Evolutionary conservation across 1,140 invertebrate species (phyloP).

Genomic region (Platyscapa corneri): DNA sequence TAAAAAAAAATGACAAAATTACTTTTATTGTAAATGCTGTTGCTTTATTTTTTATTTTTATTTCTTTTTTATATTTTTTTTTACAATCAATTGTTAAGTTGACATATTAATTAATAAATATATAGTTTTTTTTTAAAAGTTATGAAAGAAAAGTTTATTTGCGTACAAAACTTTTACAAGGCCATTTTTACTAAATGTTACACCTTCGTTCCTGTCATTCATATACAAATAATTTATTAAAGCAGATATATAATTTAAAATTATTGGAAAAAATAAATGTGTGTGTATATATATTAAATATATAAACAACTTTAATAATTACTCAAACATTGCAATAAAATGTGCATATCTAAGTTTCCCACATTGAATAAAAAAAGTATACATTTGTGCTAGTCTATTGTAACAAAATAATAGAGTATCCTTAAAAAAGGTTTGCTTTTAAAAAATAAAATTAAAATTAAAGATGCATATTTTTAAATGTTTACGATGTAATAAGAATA

Average conservation of each 20-base stretch:
- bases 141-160: background rate
- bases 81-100: constrained; percentile 6
- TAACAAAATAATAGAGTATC: background rate
- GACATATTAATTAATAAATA: background rate
- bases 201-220: background rate
- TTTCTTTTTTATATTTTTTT: background rate
- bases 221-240: constrained; percentile 3
- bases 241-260: background rate
- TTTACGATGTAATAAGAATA: background rate
- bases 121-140: constrained; percentile 1
- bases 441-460: background rate
- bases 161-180: constrained; percentile 11
- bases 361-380: background rate
- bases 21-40: constrained; percentile 25
- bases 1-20: background rate
- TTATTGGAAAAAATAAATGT: constrained; percentile 4
- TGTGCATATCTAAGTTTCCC: background rate
- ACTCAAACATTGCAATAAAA: constrained; percentile 24
- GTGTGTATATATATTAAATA: background rate
- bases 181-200: background rate
- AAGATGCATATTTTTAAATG: too few relatives aligned
- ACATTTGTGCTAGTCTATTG: background rate
- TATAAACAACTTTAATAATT: constrained; percentile 21
- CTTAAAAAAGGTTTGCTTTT: background rate
- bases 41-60: constrained; percentile 3